Evolutionary conservation across 1,140 invertebrate species (phyloP).

Genomic region (Lucilia sericata): DNA sequence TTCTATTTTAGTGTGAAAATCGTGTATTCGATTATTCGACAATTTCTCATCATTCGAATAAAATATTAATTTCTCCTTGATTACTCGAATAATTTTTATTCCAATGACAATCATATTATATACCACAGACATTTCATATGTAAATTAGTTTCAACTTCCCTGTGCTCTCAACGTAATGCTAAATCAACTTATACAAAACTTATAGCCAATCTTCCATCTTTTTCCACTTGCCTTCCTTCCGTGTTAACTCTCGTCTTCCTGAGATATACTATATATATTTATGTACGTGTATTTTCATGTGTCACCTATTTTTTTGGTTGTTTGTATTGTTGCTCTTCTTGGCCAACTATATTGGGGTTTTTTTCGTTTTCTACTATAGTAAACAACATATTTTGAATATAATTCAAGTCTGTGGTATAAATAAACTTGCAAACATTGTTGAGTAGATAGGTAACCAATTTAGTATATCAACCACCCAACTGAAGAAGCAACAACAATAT

Average conservation of each 20-base stretch:
- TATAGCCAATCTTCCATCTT: background rate
- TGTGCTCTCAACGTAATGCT: no score
- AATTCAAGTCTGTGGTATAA: background rate
- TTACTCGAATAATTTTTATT: background rate
- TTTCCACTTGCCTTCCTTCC: background rate
- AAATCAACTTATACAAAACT: no score
- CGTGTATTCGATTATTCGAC: no score
- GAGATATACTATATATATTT: background rate
- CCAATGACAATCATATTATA: no score
- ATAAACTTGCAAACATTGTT: background rate
- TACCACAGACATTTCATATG: background rate
- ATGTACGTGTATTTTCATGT: background rate
- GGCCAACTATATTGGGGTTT: background rate
- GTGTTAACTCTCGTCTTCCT: background rate
- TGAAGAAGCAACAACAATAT: background rate
- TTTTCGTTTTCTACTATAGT: background rate
- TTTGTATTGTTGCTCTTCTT: background rate
- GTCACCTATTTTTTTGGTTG: background rate
- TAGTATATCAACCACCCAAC: background rate
- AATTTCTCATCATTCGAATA: no score
- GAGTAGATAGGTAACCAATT: background rate
- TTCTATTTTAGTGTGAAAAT: no score
- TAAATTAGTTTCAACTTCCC: background rate
- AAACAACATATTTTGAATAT: slow-evolving; percentile 17
- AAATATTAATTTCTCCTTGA: no score